Evolutionary conservation across 1,140 invertebrate genomes (phyloP).

Genomic region (Hyles vespertilio): DNA sequence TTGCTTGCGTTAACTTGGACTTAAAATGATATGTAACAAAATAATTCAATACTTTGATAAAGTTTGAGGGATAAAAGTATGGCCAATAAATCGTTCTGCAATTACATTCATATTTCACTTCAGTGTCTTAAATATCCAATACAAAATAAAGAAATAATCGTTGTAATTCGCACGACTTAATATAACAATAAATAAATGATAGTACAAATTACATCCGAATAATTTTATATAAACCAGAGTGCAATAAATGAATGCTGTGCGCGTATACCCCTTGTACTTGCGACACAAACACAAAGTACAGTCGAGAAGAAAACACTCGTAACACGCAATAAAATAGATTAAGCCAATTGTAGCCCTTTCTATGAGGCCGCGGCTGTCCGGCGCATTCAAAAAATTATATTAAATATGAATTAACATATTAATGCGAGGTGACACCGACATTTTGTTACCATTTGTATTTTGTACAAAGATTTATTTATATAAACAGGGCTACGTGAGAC

Average conservation of each 20-base stretch:
- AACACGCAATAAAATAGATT: slow-evolving; percentile 71
- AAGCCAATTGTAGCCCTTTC: slow-evolving; percentile 47
- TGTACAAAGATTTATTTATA: slow-evolving; percentile 61
- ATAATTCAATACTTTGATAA: too few species aligned
- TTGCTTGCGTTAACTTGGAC: too few species aligned
- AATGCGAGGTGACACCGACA: slow-evolving; percentile 50
- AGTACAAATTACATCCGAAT: too few species aligned
- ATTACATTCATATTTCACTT: too few species aligned
- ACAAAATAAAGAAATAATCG: too few species aligned
- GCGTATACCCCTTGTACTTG: too few species aligned
- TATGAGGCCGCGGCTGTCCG: slow-evolving; percentile 22
- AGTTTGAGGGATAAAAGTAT: too few species aligned
- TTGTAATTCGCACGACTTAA: neutral
- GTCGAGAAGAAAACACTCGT: slow-evolving; percentile 31
- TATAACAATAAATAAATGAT: slow-evolving; percentile 6
- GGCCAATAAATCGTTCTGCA: too few species aligned
- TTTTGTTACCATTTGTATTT: slow-evolving; percentile 50
- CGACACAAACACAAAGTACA: neutral
- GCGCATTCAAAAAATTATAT: slow-evolving; percentile 63
- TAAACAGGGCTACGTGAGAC: slow-evolving; percentile 43
- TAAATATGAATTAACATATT: slow-evolving; percentile 74
- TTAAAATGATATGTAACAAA: too few species aligned
- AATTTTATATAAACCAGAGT: too few species aligned
- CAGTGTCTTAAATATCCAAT: too few species aligned
- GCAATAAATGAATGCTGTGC: too few species aligned